Evolutionary conservation across 2,797 vertebrate species (phyloP), one percentile per base, ranked within the genome.

Genomic region (Rhinichthys osculus): DNA sequence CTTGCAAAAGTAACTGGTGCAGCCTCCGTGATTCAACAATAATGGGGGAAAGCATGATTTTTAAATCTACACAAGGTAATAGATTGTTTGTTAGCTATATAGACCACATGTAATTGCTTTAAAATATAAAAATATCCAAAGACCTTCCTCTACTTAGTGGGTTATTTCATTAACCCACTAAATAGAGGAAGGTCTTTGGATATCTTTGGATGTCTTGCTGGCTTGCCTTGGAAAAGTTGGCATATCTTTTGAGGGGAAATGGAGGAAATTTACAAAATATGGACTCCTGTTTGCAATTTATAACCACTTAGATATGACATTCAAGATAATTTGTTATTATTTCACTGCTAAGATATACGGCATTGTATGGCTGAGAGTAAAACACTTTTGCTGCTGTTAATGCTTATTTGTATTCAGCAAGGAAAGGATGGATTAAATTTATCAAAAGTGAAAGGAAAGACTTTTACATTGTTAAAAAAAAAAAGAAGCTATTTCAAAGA

Each of bases 261-360:
- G 3, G 40, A 64, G 5, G 38, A 66, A 9, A 21, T 64, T 42
- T 40, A 14, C 21, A 40, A 23, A 59, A 59, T 71, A n/a, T 78
- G 21, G 17, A 54, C 19, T 54, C 50, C 50, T 54, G 17, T 77
- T 57, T 77, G 30, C 19, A 57, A 17, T 78, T 40, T 40, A 59
- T 59, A 47, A 79, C 17, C 42, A 35, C 59, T 80, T 66, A 33
- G 27, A 30, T 66, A 7, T 80, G 27, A 66, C 78, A 50, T 80
- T 80, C 42, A 80, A 47, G 78, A 44, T 67, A 23, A 80, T 42
- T 62, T 77, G 47, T 78, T 64, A 11, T 42, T 78, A 33, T 66
- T 80, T 33, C 27, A 47, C 38, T 80, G 3, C 33, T 59, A 7
- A 78, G 19, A n/a, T 50, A 47, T 7, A 44, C 13, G 17, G 2